Percentiles rank a stretch among this genome's conserved stretches.
Evolutionary conservation across 2,797 vertebrate genomes (phyloP).

Genomic region (Morelia viridis): DNA sequence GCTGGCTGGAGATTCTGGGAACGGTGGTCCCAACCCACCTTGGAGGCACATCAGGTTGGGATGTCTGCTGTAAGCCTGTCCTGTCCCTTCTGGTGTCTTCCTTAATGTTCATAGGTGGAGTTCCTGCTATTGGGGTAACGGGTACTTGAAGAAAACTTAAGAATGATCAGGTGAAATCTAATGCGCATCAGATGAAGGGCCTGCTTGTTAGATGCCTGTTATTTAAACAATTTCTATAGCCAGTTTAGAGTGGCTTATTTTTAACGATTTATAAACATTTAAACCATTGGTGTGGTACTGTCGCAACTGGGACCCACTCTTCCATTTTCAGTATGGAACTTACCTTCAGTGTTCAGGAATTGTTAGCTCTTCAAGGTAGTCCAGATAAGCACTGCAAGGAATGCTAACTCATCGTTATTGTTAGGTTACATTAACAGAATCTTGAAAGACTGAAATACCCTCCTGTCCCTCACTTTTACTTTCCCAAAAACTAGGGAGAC

Average conservation of each 20-base stretch:
- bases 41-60: neutral
- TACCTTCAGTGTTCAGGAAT: neutral
- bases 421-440: too few relatives aligned
- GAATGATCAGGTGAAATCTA: slow-evolving; percentile 11
- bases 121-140: neutral
- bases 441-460: too few relatives aligned
- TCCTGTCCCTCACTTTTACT: too few relatives aligned
- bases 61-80: neutral
- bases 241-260: too few relatives aligned
- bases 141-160: neutral
- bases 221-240: neutral
- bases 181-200: neutral
- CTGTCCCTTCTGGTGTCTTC: neutral
- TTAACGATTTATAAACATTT: too few relatives aligned
- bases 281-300: rapidly evolving
- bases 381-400: too few relatives aligned
- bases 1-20: too few relatives aligned
- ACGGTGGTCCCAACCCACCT: too few relatives aligned
- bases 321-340: rapidly evolving
- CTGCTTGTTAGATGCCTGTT: neutral
- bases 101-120: neutral
- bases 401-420: too few relatives aligned
- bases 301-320: rapidly evolving
- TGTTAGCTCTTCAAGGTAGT: too few relatives aligned
- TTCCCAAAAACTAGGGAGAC: too few relatives aligned